phyloP scores from a whole-genome alignment of 2,888 invertebrate genomes.

The Dysmachus trigonus region DNA sequence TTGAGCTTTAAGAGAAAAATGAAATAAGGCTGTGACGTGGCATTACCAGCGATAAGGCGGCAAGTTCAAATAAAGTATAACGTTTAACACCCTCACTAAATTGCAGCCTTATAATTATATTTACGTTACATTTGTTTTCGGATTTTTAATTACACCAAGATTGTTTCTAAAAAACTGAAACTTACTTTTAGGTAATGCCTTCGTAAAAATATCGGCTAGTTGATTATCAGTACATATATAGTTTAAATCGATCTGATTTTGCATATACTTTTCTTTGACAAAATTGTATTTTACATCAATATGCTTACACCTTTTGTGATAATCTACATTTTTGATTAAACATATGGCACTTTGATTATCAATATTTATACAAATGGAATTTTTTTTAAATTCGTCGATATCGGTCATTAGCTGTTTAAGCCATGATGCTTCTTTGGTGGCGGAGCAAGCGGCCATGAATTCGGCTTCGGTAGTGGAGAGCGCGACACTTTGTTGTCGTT shows the following conservation, averaged over 20 bases:
- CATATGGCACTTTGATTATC: conserved; percentile 49
- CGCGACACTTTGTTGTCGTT: not conserved
- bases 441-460: not conserved
- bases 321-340: conserved; percentile 37
- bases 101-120: too few relatives aligned
- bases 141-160: too few relatives aligned
- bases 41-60: too few relatives aligned
- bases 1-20: too few relatives aligned
- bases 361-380: conserved; percentile 9
- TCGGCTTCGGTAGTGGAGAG: not conserved
- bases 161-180: too few relatives aligned
- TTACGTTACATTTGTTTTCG: too few relatives aligned
- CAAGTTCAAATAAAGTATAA: too few relatives aligned
- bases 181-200: not conserved
- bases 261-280: not conserved
- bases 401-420: not conserved
- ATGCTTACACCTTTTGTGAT: conserved; percentile 43
- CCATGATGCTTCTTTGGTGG: conserved; percentile 38
- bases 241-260: conserved; percentile 40
- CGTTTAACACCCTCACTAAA: too few relatives aligned
- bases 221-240: not conserved
- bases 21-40: too few relatives aligned
- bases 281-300: conserved; percentile 44
- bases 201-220: not conserved
- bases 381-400: not conserved